Base-by-base conservation (phyloP, 53 echinoderm and acorn worm species). In the Crossaster papposus region DNA sequence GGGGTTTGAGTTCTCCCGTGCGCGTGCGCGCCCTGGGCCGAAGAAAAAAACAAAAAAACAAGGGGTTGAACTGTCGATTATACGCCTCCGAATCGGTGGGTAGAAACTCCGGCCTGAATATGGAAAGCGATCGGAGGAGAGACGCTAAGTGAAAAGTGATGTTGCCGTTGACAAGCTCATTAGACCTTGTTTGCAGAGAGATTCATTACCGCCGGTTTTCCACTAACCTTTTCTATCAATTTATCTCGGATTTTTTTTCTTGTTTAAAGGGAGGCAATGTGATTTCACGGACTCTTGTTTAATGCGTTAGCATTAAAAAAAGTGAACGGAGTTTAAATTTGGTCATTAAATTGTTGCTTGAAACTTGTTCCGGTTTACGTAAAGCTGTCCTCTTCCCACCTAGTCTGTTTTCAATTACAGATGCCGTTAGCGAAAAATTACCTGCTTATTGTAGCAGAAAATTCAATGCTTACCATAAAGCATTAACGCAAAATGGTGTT, bases 101-200 rank as follows among this genome's bases (percentile, higher is more conserved):
- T 72, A 33, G 85, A 73, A 85, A 85, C 85, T 73, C 22, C 85
- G 70, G 72, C 22, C 71, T 37, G 36, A 24, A 68, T n/a, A n/a
- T 44, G 15, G 83, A 85, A 14, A 85, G 33, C 23, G 70, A 85
- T 73, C 30, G 38, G 30, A 20, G 73, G 38, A 33, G 51, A 28
- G n/a, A n/a, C n/a, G n/a, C 58, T 85, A 53, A 73, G 52, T 72
- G 72, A 85, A 73, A 85, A 71, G 72, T 58, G 80, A 62, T 85
- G 85, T 85, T 30, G 73, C 71, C 54, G 30, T 31, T 70, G 85
- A 52, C 72, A 18, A 37, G 80, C 58, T 80, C 80, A 80, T 80
- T 78, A 78, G 62, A 4, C 28, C 14, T n/a, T 85, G 72, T 85
- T 85, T 51, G 28, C 85, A 10, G 24, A 53, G 85, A 31, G 29